These are phyloP conservation scores for Struthidea cinerea DNA, from an alignment of 2,113 vertebrate genomes.

Conservation along the genomic window DNA sequence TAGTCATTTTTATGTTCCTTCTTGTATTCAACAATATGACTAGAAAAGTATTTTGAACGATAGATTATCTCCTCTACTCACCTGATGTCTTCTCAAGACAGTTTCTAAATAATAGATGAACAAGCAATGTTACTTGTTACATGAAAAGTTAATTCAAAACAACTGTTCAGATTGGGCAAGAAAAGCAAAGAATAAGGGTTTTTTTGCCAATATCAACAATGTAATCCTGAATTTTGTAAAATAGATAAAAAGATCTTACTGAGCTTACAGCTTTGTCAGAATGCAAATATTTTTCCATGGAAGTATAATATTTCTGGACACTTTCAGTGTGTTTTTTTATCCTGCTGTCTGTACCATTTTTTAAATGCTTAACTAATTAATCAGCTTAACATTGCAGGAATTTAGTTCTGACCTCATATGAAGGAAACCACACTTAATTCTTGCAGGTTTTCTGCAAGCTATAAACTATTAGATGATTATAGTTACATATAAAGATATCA, in stretches of 20 bases:
- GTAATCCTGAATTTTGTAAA: not conserved
- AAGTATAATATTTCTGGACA: not conserved
- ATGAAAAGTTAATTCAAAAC: not conserved
- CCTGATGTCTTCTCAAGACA: not conserved
- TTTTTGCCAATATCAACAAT: not conserved
- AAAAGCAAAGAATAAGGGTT: not conserved
- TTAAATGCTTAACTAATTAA: not conserved
- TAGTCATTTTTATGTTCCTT: not conserved
- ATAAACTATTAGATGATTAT: not conserved
- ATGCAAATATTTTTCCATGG: not conserved
- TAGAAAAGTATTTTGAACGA: not conserved
- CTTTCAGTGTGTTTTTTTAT: not conserved
- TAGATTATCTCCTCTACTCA: not conserved
- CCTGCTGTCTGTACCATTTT: not conserved
- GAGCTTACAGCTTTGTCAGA: not conserved
- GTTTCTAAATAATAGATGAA: not conserved
- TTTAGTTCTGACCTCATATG: not conserved
- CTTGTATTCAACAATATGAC: not conserved
- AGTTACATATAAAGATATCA: not conserved
- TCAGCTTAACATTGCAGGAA: not conserved
- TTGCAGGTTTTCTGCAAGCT: not conserved
- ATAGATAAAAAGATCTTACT: not conserved
- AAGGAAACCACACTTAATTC: not conserved
- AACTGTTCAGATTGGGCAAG: not conserved
- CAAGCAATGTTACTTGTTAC: not conserved